Evolutionary conservation across 1,140 invertebrate genomes (phyloP).

Genomic region (Mactra quadrangularis): DNA sequence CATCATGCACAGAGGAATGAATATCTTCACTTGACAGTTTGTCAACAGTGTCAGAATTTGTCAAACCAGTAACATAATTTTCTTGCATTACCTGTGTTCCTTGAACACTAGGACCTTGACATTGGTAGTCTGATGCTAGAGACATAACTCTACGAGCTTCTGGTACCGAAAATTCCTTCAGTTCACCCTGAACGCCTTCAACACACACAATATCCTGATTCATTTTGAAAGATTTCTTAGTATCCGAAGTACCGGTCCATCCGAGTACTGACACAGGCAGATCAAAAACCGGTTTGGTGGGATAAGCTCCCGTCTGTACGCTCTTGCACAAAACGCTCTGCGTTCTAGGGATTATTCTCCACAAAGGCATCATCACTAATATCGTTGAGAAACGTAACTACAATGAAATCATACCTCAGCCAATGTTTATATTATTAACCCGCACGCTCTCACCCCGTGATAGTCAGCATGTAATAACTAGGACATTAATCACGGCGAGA

Average conservation of each 20-base stretch:
- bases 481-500: conserved; percentile 7
- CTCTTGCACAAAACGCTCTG: not conserved
- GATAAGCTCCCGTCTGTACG: conserved; percentile 12
- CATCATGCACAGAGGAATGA: conserved; percentile 38
- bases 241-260: not conserved
- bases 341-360: conserved; percentile 28
- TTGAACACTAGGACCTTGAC: conserved; percentile 64
- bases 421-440: conserved; percentile 43
- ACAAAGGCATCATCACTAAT: conserved; percentile 30
- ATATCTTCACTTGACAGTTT: conserved; percentile 4
- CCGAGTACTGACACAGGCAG: conserved; percentile 20
- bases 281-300: not conserved
- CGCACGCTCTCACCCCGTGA: conserved; percentile 56
- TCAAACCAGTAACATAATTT: conserved; percentile 4
- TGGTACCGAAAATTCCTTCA: not conserved
- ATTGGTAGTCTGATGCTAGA: conserved; percentile 53
- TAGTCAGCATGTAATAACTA: conserved; percentile 16
- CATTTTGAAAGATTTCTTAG: not conserved
- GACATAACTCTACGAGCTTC: conserved; percentile 18
- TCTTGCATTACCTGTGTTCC: conserved; percentile 61
- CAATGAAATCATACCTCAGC: not conserved
- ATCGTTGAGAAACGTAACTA: not conserved
- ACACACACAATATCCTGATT: conserved; percentile 15
- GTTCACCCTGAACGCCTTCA: conserved; percentile 37
- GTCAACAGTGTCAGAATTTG: not conserved